Evolutionary conservation across 1,140 invertebrate genomes (phyloP).

Genomic region (Euwallacea similis): DNA sequence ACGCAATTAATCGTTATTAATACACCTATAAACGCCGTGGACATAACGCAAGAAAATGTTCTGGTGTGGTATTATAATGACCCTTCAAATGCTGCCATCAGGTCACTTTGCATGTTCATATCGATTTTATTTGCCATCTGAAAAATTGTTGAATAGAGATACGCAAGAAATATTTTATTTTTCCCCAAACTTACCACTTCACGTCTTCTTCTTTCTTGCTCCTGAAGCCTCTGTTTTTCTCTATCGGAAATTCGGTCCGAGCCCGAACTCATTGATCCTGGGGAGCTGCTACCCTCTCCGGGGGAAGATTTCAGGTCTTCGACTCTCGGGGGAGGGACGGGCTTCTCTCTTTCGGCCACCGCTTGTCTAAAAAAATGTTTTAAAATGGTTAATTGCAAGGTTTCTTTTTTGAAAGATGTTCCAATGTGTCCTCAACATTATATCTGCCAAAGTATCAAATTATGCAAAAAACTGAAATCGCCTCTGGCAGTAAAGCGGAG

Average conservation of each 20-base stretch:
- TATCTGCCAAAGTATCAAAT: no score
- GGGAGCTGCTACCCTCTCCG: slow-evolving; percentile 56
- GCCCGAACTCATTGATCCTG: slow-evolving; percentile 61
- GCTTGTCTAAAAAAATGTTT: slow-evolving; percentile 57
- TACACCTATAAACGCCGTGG: slow-evolving; percentile 5
- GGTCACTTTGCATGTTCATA: slow-evolving; percentile 97
- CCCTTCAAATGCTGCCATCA: slow-evolving; percentile 97
- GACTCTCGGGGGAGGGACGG: slow-evolving; percentile 49
- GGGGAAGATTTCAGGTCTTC: slow-evolving; percentile 51
- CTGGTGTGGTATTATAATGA: slow-evolving; percentile 67
- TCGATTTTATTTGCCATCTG: slow-evolving; percentile 95
- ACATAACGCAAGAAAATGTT: not conserved
- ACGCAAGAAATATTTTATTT: not conserved
- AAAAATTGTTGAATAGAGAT: slow-evolving; percentile 51
- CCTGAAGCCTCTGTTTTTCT: slow-evolving; percentile 76
- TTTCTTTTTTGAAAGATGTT: no score
- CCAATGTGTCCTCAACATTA: no score
- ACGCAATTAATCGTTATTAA: not conserved
- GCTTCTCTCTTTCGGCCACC: slow-evolving; percentile 53
- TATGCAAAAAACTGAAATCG: no score
- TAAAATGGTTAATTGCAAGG: no score
- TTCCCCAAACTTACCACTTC: slow-evolving; percentile 79
- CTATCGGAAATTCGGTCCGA: slow-evolving; percentile 72
- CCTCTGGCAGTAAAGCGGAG: no score
- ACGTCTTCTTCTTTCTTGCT: slow-evolving; percentile 85